A percentile compares a stretch with the other conserved stretches of the same genome.
These are phyloP conservation scores for Drosophila kanapiae DNA, from an alignment of 1,140 invertebrate genomes.

Conservation along the genomic window DNA sequence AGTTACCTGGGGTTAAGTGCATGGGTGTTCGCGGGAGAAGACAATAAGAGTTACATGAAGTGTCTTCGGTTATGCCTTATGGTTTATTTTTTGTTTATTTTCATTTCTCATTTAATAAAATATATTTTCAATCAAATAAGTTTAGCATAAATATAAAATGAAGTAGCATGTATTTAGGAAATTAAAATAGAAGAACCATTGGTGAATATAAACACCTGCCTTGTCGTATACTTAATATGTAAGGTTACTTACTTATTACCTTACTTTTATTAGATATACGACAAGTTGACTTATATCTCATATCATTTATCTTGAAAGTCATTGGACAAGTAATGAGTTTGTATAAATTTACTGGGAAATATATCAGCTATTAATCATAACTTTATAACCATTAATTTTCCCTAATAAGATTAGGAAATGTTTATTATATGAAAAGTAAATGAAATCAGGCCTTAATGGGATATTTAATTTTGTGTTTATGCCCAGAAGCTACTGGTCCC, in stretches of 20 bases:
- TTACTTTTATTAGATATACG: too few species aligned
- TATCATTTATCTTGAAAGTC: background rate
- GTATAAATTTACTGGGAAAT: background rate
- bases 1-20: conserved; percentile 15
- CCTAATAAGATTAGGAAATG: background rate
- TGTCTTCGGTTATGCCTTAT: background rate
- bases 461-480: background rate
- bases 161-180: background rate
- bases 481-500: background rate
- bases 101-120: too few species aligned
- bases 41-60: conserved; percentile 4
- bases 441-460: background rate
- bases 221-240: conserved; percentile 2
- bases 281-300: background rate
- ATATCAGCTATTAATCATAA: background rate
- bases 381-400: background rate
- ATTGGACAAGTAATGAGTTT: background rate
- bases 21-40: conserved; percentile 9
- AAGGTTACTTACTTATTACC: too few species aligned
- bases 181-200: background rate
- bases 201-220: background rate
- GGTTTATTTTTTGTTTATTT: too few species aligned
- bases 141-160: background rate
- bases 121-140: too few species aligned
- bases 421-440: background rate